These are phyloP conservation scores for Myripristis murdjan DNA, from an alignment of 2,797 vertebrate genomes.

Conservation along the genomic window DNA sequence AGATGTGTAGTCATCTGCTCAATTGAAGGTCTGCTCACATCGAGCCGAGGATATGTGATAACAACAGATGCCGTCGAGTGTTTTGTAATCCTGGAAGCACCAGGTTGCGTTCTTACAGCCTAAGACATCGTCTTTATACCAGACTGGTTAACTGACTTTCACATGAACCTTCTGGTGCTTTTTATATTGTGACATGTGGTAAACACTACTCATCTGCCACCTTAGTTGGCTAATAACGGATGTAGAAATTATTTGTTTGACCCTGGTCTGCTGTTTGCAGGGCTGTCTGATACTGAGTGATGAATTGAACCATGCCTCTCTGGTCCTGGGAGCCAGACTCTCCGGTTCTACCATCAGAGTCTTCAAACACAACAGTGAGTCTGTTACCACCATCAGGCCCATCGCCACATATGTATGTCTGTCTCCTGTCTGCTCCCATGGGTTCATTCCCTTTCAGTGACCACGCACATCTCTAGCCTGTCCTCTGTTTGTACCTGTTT, in stretches of 20 bases:
- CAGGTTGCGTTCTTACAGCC: too few species aligned
- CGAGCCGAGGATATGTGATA: too few species aligned
- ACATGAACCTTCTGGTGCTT: too few species aligned
- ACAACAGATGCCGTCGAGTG: too few species aligned
- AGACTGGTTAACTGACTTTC: too few species aligned
- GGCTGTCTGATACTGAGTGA: conserved; percentile 97
- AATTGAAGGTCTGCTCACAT: too few species aligned
- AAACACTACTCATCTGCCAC: neutral
- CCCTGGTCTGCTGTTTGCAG: conserved; percentile 75
- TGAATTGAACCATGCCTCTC: conserved; percentile 94
- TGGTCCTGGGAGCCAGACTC: conserved; percentile 93
- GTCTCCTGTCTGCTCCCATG: neutral
- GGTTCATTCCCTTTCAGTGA: too few species aligned
- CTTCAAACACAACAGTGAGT: conserved; percentile 98
- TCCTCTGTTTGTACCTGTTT: neutral
- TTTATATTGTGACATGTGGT: too few species aligned
- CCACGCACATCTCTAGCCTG: too few species aligned
- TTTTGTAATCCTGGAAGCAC: too few species aligned
- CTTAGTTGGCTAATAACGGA: neutral
- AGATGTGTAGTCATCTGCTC: too few species aligned
- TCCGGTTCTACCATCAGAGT: conserved; percentile 93
- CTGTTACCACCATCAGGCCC: neutral
- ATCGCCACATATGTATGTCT: neutral
- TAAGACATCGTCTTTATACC: too few species aligned
- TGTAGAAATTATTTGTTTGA: conserved; percentile 7